phyloP scores from a whole-genome alignment of 2,797 vertebrate genomes.

The Cirrhinus mrigala region DNA sequence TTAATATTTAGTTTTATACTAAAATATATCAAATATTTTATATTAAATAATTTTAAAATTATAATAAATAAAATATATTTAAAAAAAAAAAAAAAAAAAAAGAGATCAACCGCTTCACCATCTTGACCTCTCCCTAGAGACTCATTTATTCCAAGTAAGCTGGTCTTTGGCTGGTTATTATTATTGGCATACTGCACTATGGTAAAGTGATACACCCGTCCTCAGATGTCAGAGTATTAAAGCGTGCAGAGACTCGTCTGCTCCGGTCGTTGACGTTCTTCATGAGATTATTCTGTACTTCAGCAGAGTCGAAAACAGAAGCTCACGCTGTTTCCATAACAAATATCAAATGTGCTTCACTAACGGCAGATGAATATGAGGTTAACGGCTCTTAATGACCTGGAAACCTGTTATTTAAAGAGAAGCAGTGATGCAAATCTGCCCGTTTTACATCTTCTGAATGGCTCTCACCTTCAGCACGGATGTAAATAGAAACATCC shows the following conservation, averaged over 20 bases:
- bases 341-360: neutral
- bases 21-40: neutral
- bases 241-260: neutral
- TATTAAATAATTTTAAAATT: neutral
- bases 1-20: neutral
- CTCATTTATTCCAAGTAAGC: neutral
- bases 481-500: neutral
- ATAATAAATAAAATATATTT: neutral
- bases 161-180: neutral
- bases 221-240: neutral
- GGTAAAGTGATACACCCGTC: neutral
- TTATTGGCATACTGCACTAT: neutral
- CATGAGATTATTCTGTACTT: neutral
- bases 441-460: too few species aligned
- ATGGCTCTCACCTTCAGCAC: neutral
- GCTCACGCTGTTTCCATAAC: neutral
- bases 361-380: neutral
- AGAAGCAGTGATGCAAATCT: neutral
- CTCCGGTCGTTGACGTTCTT: neutral
- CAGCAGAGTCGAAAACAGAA: neutral
- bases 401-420: neutral
- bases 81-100: too few species aligned
- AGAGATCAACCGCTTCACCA: neutral
- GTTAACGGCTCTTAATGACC: neutral
- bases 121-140: neutral